Percentiles rank a stretch among this genome's conserved stretches.
phyloP scores from a whole-genome alignment of 2,113 vertebrate genomes.

The Nyctereutes procyonoides region DNA sequence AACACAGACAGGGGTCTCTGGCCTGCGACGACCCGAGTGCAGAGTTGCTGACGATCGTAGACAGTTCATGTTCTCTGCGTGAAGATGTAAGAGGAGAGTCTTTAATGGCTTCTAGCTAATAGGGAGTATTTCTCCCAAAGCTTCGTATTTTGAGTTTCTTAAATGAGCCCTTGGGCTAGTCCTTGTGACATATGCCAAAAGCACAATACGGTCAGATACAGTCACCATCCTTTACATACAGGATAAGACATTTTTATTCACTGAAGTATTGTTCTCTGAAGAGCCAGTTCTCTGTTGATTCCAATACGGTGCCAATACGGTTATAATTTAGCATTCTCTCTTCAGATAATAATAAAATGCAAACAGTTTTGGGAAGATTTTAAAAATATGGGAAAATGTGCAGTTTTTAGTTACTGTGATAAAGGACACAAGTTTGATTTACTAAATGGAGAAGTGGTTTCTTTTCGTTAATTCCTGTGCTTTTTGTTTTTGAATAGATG shows the following conservation, averaged over 20 bases:
- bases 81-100: neutral
- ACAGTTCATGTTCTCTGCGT: neutral
- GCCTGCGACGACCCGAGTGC: neutral
- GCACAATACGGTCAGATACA: neutral
- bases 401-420: neutral
- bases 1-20: neutral
- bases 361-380: neutral
- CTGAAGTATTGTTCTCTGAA: neutral
- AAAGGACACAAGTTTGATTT: neutral
- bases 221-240: neutral
- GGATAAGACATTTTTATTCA: neutral
- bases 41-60: neutral
- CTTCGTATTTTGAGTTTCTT: neutral
- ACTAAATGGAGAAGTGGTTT: neutral
- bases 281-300: neutral
- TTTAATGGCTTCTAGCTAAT: neutral
- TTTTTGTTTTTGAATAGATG: constrained; percentile 84
- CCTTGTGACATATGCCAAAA: neutral
- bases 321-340: neutral
- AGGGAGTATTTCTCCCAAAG: neutral
- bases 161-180: neutral
- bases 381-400: neutral
- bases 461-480: neutral
- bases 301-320: neutral
- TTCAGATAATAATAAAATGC: neutral